Percentiles rank a stretch among this genome's conserved stretches.
These are phyloP conservation scores for Athripsodes cinereus DNA, from an alignment of 2,888 invertebrate species.

Conservation along the genomic window DNA sequence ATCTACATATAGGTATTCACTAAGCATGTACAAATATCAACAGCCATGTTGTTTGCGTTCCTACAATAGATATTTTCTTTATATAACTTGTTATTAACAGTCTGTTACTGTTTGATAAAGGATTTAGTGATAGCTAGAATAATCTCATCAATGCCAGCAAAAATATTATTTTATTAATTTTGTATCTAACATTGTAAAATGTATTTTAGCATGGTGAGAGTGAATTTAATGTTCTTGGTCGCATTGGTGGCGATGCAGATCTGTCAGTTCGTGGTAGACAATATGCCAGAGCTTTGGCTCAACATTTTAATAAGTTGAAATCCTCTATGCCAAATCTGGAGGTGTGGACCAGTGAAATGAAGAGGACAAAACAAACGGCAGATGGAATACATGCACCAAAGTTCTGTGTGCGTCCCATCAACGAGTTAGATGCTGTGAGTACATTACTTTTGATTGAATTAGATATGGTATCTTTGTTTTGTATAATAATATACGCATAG, in stretches of 20 bases:
- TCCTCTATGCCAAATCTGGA: conserved; percentile 62
- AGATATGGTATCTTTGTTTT: too few relatives aligned
- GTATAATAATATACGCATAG: too few relatives aligned
- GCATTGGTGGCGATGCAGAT: conserved; percentile 86
- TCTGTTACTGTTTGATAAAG: too few relatives aligned
- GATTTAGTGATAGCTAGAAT: too few relatives aligned
- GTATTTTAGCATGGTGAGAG: conserved; percentile 80
- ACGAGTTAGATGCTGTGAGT: conserved; percentile 88
- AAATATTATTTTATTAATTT: too few relatives aligned
- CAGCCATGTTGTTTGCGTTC: too few relatives aligned
- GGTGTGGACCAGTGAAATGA: conserved; percentile 87
- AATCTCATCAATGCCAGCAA: too few relatives aligned
- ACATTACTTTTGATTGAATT: not conserved
- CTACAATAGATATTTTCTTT: too few relatives aligned
- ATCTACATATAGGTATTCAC: too few relatives aligned
- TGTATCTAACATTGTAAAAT: too few relatives aligned
- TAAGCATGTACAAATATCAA: too few relatives aligned
- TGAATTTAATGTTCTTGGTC: conserved; percentile 82
- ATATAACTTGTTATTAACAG: too few relatives aligned
- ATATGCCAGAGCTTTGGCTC: conserved; percentile 70
- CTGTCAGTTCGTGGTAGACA: conserved; percentile 74
- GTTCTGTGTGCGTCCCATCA: conserved; percentile 78
- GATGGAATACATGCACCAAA: conserved; percentile 71
- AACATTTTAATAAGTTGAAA: conserved; percentile 51
- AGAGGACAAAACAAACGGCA: conserved; percentile 86